These are phyloP conservation scores for Rhyacophila brunnea DNA, from an alignment of 1,140 invertebrate species.

Conservation along the genomic window DNA sequence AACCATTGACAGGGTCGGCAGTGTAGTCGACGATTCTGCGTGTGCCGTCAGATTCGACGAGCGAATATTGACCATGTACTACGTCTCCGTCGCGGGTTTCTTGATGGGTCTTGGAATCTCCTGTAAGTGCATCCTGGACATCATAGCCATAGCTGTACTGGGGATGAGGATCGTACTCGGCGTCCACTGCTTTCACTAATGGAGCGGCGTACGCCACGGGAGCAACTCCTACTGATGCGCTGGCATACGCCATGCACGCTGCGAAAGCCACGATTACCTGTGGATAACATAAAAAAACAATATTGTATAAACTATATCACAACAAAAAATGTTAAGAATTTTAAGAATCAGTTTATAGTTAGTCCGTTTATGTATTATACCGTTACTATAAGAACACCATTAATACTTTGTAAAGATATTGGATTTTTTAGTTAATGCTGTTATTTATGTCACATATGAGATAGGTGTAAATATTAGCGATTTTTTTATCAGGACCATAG, in stretches of 20 bases:
- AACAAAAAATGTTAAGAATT: no score
- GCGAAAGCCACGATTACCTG: constrained; percentile 23
- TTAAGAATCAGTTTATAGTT: no score
- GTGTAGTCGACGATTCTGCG: constrained; percentile 45
- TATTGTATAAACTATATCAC: no score
- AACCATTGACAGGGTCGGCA: constrained; percentile 52
- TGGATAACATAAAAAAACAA: no score
- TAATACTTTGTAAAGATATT: no score
- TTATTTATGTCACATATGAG: no score
- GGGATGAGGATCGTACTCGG: constrained; percentile 51
- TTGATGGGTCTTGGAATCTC: constrained; percentile 45
- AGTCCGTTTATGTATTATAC: no score
- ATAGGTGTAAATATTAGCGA: no score
- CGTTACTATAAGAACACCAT: no score
- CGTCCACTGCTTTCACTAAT: constrained; percentile 22
- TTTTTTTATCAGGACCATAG: no score
- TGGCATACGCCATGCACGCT: constrained; percentile 16
- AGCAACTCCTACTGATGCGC: constrained; percentile 17
- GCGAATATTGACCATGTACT: constrained; percentile 51
- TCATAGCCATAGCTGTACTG: constrained; percentile 73
- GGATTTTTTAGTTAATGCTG: no score
- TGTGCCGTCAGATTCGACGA: constrained; percentile 50
- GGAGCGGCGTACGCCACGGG: constrained; percentile 3
- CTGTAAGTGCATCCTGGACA: constrained; percentile 69
- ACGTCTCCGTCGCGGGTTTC: constrained; percentile 42